Base-by-base conservation (phyloP, 2,888 invertebrate genomes). In the Steinernema hermaphroditum region DNA sequence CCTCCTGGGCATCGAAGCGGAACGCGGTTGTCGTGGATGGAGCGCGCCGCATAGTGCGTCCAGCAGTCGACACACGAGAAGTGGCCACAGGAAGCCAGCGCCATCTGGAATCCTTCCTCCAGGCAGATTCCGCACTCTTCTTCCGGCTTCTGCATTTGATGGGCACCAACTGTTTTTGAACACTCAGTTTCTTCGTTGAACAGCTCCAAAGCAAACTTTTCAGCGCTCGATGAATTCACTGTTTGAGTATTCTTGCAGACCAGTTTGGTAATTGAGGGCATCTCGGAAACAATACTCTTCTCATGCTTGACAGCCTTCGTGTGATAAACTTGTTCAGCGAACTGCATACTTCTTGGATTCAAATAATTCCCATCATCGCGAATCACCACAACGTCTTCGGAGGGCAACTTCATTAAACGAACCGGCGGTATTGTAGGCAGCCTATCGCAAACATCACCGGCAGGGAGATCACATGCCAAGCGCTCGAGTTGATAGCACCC, bases 1-100 rank as follows among this genome's bases (percentile, higher is more conserved):
- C 16, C 29, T 2, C 29, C 62, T 6, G 32, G 4, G 34, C 62
- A 62, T 2, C 34, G 29, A 1, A 62, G 29, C 9, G 62, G 62
- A 32, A 62, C 62, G 14, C 62, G 62, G n/a, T 32, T 62, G 62
- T 62, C 62, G 32, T 62, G 62, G 62, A 62, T 32, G 12, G 62
- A 1, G 29, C 27, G 62, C 1, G 62, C 62, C 9, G n/a, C 62
- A 16, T 62, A 62, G 62, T 62, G 9, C 29, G 62, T 29, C 62
- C 62, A 62, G 19, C 62, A 62, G 32, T 16, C 29, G 62, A 62
- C 32, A 16, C 29, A 62, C 2, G 32, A 62, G 62, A 62, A 62
- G 32, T 62, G 62, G 34, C 62, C 62, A n/a, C 62, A 62, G 32
- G 62, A 24, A 12, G 62, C 22, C 2, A 62, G 32, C 4, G 62